Evolutionary conservation across 2,113 vertebrate species (phyloP).

Genomic region (Dendropsophus ebraccatus): DNA sequence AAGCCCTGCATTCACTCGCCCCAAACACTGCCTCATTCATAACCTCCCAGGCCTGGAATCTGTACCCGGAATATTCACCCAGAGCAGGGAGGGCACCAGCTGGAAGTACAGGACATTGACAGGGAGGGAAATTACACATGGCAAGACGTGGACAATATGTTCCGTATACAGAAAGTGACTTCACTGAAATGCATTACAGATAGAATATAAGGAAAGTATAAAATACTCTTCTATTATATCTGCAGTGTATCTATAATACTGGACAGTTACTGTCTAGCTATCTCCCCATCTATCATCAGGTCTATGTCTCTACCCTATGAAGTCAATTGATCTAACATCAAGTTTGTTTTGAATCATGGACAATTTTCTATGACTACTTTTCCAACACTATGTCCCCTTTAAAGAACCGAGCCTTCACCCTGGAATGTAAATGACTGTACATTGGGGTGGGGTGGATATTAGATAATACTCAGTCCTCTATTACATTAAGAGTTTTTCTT

Average conservation of each 20-base stretch:
- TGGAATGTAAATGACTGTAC: background rate
- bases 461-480: background rate
- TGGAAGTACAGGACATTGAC: conserved; percentile 1
- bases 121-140: background rate
- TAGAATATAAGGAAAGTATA: background rate
- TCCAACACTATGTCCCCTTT: too few relatives aligned
- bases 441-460: background rate
- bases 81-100: background rate
- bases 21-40: conserved; percentile 62
- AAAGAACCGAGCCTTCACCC: too few relatives aligned
- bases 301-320: too few relatives aligned
- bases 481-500: background rate
- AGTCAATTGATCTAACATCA: too few relatives aligned
- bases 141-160: conserved; percentile 2
- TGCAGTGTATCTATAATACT: background rate
- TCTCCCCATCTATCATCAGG: background rate
- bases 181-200: background rate
- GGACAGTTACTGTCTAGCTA: background rate
- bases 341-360: too few relatives aligned
- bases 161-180: background rate
- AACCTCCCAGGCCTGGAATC: conserved; percentile 45
- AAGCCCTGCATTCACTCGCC: conserved; percentile 56
- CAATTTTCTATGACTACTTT: too few relatives aligned
- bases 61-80: conserved; percentile 47
- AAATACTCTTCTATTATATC: background rate